phyloP scores from a whole-genome alignment of 2,888 invertebrate genomes.

The Seira sanloemensis region DNA sequence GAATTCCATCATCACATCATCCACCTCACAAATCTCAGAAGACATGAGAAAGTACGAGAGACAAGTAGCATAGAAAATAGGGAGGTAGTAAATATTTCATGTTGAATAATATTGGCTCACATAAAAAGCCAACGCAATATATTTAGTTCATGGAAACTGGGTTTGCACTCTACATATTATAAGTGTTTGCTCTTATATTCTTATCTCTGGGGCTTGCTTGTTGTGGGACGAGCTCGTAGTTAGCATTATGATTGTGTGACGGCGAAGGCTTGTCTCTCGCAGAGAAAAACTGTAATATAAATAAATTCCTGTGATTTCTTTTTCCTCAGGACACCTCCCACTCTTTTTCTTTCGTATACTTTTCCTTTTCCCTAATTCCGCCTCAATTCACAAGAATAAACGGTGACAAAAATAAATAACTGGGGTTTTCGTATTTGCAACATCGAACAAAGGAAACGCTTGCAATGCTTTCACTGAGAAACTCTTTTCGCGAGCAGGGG shows the following conservation, averaged over 20 bases:
- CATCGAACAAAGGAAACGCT: not conserved
- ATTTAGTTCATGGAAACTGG: not conserved
- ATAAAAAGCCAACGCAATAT: not conserved
- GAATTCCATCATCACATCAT: constrained; percentile 60
- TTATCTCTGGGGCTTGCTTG: not conserved
- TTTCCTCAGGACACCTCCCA: not conserved
- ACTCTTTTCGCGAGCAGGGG: not conserved
- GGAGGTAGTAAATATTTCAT: not conserved
- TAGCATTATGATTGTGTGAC: not conserved
- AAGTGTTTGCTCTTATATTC: not conserved
- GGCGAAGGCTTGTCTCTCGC: not conserved
- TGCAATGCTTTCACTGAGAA: not conserved
- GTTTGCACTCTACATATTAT: not conserved
- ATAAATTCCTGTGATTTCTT: constrained; percentile 25
- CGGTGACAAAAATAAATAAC: constrained; percentile 28
- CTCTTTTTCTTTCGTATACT: not conserved
- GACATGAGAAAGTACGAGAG: not conserved
- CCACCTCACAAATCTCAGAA: constrained; percentile 55
- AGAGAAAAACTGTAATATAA: constrained; percentile 12
- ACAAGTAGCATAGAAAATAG: not conserved
- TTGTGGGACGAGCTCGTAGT: not conserved
- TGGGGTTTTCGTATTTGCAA: not conserved
- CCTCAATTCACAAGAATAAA: constrained; percentile 23
- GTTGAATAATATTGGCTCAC: not conserved
- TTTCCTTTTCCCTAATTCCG: not conserved